Percentiles rank a stretch among this genome's conserved stretches.
Conservation (phyloP, 2,113 vertebrate genomes). For the Pollachius pollachius region DNA sequence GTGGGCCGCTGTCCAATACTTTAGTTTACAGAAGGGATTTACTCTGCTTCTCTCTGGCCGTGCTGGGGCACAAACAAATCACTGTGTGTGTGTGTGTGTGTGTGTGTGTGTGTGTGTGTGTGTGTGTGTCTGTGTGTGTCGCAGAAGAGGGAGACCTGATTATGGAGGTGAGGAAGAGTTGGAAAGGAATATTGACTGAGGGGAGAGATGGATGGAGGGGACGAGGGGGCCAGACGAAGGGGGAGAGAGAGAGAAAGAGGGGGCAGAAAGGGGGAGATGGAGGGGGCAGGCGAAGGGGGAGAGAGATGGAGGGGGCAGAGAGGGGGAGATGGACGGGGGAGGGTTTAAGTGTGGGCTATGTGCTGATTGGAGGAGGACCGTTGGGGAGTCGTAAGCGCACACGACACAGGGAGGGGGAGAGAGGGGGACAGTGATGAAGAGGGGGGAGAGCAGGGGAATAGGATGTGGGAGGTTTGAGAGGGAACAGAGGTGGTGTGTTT, state of each 20-base stretch:
- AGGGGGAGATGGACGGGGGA: too few species aligned
- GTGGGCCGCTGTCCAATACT: neutral
- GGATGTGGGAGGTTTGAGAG: slow-evolving; percentile 21
- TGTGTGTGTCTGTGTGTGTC: neutral
- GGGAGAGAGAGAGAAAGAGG: too few species aligned
- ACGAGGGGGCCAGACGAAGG: too few species aligned
- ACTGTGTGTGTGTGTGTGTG: slow-evolving; percentile 20
- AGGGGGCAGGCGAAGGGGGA: too few species aligned
- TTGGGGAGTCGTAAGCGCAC: neutral
- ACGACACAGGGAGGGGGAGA: neutral
- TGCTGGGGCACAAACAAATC: slow-evolving; percentile 32
- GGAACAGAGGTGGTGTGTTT: slow-evolving; percentile 25
- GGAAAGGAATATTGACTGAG: neutral
- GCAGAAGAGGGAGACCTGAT: neutral
- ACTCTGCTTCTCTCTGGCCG: slow-evolving; percentile 33
- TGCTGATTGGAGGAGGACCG: too few species aligned
- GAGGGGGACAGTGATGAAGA: too few species aligned
- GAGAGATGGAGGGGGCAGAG: too few species aligned
- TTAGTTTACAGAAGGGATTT: slow-evolving; percentile 13
- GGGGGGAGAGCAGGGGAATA: neutral
- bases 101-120: slow-evolving; percentile 26
- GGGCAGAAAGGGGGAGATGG: too few species aligned
- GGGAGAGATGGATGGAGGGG: too few species aligned
- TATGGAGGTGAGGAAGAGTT: neutral
- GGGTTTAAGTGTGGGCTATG: too few species aligned